Conservation (phyloP, 2,888 invertebrate species). For the Nomada flava region DNA sequence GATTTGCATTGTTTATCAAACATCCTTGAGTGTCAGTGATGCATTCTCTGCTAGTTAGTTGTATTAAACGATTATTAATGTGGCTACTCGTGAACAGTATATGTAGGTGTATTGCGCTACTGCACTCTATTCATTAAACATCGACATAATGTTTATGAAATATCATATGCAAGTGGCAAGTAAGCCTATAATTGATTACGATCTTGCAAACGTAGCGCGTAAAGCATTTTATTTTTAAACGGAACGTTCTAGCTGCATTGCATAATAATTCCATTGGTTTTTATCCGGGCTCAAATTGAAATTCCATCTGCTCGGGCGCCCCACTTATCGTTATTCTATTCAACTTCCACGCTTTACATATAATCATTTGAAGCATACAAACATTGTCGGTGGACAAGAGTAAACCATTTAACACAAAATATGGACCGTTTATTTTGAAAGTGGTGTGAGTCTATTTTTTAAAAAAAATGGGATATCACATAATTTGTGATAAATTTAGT, state of each 20-base stretch:
- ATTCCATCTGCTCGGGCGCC: not conserved
- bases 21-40: not conserved
- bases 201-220: not conserved
- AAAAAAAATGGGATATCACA: no score
- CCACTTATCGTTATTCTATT: no score
- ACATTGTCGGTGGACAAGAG: no score
- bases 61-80: slow-evolving; percentile 17
- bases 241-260: not conserved
- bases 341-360: no score
- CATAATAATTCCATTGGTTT: not conserved
- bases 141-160: slow-evolving; percentile 31
- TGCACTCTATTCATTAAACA: slow-evolving; percentile 2
- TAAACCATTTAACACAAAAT: no score
- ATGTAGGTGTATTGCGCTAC: not conserved
- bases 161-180: slow-evolving; percentile 1
- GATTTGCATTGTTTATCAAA: slow-evolving; percentile 2
- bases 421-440: no score
- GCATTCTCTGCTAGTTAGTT: not conserved
- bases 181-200: slow-evolving; percentile 9
- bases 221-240: slow-evolving; percentile 8
- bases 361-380: no score
- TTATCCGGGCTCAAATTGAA: not conserved
- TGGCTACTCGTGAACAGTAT: not conserved
- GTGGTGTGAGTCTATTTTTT: no score
- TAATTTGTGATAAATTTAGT: no score